phyloP scores from a whole-genome alignment of 2,888 invertebrate genomes.

The Hirtodrosophila cameraria region DNA sequence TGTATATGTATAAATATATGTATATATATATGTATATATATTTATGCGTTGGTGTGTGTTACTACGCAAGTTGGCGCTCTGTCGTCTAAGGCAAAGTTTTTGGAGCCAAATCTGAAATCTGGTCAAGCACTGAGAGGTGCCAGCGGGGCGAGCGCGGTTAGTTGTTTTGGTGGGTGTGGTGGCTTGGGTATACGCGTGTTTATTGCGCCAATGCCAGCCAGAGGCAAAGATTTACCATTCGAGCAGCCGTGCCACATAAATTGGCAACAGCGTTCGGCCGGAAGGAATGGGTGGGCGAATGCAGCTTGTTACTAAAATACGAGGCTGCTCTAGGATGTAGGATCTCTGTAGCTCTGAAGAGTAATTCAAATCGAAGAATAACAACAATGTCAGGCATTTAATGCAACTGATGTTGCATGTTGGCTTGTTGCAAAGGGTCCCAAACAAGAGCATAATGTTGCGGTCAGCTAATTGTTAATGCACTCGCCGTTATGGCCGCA shows the following conservation, averaged over 20 bases:
- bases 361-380: constrained; percentile 4
- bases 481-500: constrained; percentile 67
- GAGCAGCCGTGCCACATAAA: constrained; percentile 78
- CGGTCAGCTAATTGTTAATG: constrained; percentile 79
- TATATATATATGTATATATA: not conserved
- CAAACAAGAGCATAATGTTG: constrained; percentile 66
- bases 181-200: constrained; percentile 73
- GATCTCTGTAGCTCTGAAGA: constrained; percentile 6
- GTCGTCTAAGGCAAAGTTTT: constrained; percentile 61
- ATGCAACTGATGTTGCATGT: constrained; percentile 31
- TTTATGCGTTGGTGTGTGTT: constrained; percentile 33
- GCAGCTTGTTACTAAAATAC: constrained; percentile 32
- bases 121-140: constrained; percentile 46
- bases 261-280: constrained; percentile 58
- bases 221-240: constrained; percentile 77
- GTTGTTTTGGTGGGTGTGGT: constrained; percentile 58
- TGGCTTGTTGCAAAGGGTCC: constrained; percentile 33
- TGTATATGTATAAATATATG: constrained; percentile 1
- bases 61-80: constrained; percentile 46
- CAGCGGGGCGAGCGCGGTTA: constrained; percentile 5
- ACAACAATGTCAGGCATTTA: constrained; percentile 12
- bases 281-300: constrained; percentile 76
- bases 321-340: constrained; percentile 60
- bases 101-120: constrained; percentile 50
- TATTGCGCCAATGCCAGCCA: constrained; percentile 71